A percentile compares a stretch with the other conserved stretches of the same genome.
These are phyloP conservation scores for Thamnophis elegans DNA, from an alignment of 2,797 vertebrate genomes.

Conservation along the genomic window DNA sequence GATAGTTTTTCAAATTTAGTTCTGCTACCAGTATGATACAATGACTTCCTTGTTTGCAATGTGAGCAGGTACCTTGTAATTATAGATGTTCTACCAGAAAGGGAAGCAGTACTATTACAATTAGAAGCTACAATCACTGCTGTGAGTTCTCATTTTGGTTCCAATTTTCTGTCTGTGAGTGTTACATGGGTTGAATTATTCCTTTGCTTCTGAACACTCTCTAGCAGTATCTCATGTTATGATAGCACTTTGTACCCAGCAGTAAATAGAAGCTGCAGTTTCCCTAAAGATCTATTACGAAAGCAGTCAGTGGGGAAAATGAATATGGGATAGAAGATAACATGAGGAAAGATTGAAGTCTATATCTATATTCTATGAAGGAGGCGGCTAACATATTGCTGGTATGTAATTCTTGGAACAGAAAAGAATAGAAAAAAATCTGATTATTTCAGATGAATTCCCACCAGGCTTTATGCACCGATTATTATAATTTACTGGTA, in stretches of 20 bases:
- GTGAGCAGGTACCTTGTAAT: not conserved
- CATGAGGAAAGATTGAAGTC: not conserved
- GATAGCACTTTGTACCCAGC: not conserved
- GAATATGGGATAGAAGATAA: not conserved
- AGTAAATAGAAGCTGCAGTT: not conserved
- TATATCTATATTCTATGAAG: not conserved
- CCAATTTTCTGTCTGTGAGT: not conserved
- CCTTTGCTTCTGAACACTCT: not conserved
- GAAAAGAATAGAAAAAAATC: not conserved
- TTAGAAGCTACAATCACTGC: not conserved
- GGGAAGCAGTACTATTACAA: not conserved
- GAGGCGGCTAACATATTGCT: not conserved
- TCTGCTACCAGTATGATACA: not conserved
- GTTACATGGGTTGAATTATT: not conserved
- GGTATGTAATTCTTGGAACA: not conserved
- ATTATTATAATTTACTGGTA: not conserved
- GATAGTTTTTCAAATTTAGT: not conserved
- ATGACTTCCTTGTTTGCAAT: not conserved
- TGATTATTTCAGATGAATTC: not conserved
- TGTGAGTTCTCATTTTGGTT: not conserved
- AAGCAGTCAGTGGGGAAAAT: not conserved
- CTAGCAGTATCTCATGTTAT: not conserved
- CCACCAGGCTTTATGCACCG: not conserved
- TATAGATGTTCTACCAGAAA: not conserved
- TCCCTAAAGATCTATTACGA: not conserved